Evolutionary conservation across 2,113 vertebrate genomes (phyloP).

Genomic region (Gopherus flavomarginatus): DNA sequence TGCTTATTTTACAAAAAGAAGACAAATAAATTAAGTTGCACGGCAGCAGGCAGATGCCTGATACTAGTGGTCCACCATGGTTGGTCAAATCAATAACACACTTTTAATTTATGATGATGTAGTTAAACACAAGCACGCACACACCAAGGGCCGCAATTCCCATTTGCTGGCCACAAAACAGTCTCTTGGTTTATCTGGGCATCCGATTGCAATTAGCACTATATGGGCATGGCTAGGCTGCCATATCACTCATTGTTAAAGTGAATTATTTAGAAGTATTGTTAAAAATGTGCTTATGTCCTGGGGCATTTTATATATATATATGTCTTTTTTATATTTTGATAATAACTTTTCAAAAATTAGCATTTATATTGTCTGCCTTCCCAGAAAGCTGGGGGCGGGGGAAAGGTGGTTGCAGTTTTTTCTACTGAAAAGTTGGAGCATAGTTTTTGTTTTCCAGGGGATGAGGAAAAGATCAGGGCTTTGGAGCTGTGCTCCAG

Average conservation of each 20-base stretch:
- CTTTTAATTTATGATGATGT: conserved; percentile 13
- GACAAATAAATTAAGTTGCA: background rate
- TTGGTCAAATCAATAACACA: conserved; percentile 23
- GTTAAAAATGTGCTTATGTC: background rate
- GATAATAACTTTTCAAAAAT: fast-evolving
- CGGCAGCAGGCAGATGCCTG: background rate
- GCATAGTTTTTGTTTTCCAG: background rate
- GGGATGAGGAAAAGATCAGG: background rate
- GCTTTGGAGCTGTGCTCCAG: no score
- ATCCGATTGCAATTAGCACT: background rate
- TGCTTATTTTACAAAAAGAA: background rate
- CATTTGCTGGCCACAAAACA: background rate
- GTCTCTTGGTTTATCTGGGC: background rate
- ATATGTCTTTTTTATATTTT: background rate
- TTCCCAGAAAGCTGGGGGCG: fast-evolving
- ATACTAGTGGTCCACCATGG: background rate
- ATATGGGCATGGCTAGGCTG: background rate
- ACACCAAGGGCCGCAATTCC: background rate
- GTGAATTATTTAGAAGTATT: background rate
- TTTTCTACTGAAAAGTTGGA: background rate
- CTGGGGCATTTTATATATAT: background rate
- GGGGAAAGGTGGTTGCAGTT: background rate
- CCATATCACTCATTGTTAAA: background rate
- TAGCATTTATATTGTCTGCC: background rate
- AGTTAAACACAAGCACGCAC: background rate